A percentile compares a stretch with the other conserved stretches of the same genome.
Evolutionary conservation across 1,140 invertebrate species (phyloP).

Genomic region (Hyposmocoma kahamanoa): DNA sequence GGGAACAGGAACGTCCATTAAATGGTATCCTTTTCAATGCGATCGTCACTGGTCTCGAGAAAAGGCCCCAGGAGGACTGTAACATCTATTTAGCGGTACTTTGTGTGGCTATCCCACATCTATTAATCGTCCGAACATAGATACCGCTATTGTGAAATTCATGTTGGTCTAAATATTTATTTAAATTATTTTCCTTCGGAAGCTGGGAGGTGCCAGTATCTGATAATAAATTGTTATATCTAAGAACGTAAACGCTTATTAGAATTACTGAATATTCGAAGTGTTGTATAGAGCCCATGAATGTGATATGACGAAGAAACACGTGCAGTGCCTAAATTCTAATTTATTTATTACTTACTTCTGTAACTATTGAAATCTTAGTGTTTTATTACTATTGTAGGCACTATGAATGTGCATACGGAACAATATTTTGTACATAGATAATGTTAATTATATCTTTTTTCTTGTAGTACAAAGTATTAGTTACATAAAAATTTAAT

Average conservation of each 20-base stretch:
- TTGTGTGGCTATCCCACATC: too few relatives aligned
- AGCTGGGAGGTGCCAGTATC: too few relatives aligned
- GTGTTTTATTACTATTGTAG: slow-evolving; percentile 31
- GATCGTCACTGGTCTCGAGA: too few relatives aligned
- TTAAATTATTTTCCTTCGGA: too few relatives aligned
- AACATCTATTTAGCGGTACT: too few relatives aligned
- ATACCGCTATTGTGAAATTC: too few relatives aligned
- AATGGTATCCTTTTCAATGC: too few relatives aligned
- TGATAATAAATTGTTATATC: slow-evolving; percentile 62
- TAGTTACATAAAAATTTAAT: slow-evolving; percentile 63
- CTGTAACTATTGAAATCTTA: slow-evolving; percentile 40
- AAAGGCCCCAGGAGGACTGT: too few relatives aligned
- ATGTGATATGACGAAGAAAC: slow-evolving; percentile 62
- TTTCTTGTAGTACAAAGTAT: slow-evolving; percentile 67
- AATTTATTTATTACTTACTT: slow-evolving; percentile 46
- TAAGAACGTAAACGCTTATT: slow-evolving; percentile 69
- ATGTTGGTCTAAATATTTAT: too few relatives aligned
- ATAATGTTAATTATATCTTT: slow-evolving; percentile 48
- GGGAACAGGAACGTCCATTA: too few relatives aligned
- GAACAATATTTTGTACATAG: slow-evolving; percentile 55
- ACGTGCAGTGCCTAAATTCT: slow-evolving; percentile 68
- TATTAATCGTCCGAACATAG: too few relatives aligned
- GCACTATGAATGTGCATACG: slow-evolving; percentile 33
- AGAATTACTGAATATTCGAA: slow-evolving; percentile 52
- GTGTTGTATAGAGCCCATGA: slow-evolving; percentile 50